Conservation (phyloP, 2,797 vertebrate species). For the Gouania willdenowi region DNA sequence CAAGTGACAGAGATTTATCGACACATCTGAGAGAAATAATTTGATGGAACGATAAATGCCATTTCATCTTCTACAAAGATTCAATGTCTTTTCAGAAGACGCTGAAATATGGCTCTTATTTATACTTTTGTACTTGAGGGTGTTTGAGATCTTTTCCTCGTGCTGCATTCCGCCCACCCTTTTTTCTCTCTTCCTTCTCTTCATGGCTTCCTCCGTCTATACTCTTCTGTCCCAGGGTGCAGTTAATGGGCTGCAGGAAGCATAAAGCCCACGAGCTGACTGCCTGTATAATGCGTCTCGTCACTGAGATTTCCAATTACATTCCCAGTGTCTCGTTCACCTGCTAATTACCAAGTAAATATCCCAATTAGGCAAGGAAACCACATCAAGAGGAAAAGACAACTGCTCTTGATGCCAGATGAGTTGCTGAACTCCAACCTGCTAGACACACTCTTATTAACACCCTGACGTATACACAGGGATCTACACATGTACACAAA, state of each 20-base stretch:
- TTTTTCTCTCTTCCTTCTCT: conserved; percentile 1
- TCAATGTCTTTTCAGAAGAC: conserved; percentile 26
- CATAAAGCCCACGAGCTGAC: conserved; percentile 67
- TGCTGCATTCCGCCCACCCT: background rate
- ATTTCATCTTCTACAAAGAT: conserved; percentile 41
- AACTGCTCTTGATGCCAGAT: conserved; percentile 62
- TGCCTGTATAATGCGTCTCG: conserved; percentile 68
- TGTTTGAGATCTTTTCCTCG: conserved; percentile 5
- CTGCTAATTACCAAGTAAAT: conserved; percentile 88
- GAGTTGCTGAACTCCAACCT: conserved; percentile 61
- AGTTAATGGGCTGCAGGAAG: conserved; percentile 73
- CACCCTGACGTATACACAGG: conserved; percentile 12
- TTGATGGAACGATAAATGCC: conserved; percentile 45
- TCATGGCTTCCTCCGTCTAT: conserved; percentile 26
- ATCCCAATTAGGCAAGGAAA: conserved; percentile 85
- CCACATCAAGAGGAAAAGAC: conserved; percentile 79
- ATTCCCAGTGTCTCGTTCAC: conserved; percentile 80
- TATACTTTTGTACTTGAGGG: conserved; percentile 16
- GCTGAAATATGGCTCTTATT: conserved; percentile 40
- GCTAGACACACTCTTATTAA: conserved; percentile 58
- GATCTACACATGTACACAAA: conserved; percentile 7
- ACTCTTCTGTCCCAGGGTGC: conserved; percentile 47
- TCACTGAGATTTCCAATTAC: conserved; percentile 78
- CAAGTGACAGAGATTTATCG: conserved; percentile 60
- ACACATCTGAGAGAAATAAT: conserved; percentile 41